A percentile compares a stretch with the other conserved stretches of the same genome.
Conservation (phyloP, 2,888 invertebrate genomes). For the Archips xylosteana region DNA sequence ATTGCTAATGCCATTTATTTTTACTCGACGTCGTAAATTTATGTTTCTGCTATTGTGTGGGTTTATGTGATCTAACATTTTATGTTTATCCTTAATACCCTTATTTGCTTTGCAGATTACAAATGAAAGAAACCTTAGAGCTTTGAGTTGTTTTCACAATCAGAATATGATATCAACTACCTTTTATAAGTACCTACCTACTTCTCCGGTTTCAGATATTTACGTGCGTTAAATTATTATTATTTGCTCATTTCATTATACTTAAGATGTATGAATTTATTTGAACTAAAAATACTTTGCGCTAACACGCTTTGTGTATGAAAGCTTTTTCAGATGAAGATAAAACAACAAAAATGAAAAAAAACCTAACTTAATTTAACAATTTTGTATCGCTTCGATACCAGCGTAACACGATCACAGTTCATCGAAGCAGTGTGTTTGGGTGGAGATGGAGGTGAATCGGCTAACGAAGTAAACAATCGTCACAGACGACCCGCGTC, state of each 20-base stretch:
- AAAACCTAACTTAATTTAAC: slow-evolving; percentile 17
- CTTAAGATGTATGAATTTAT: no score
- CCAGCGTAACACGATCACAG: slow-evolving; percentile 64
- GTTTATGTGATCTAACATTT: slow-evolving; percentile 16
- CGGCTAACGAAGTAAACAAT: slow-evolving; percentile 83
- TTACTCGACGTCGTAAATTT: slow-evolving; percentile 10
- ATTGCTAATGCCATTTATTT: slow-evolving; percentile 28
- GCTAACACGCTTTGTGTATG: not conserved
- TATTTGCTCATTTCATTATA: no score
- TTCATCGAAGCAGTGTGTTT: slow-evolving; percentile 60
- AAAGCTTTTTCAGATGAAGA: not conserved
- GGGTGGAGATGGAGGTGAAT: slow-evolving; percentile 61
- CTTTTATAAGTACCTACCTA: slow-evolving; percentile 2
- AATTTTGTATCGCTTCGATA: slow-evolving; percentile 40
- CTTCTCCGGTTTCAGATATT: not conserved
- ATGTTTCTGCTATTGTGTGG: slow-evolving; percentile 24
- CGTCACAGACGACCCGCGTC: slow-evolving; percentile 72
- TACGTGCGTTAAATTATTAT: not conserved
- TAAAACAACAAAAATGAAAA: slow-evolving; percentile 5
- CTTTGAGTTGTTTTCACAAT: slow-evolving; percentile 20
- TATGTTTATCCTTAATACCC: not conserved
- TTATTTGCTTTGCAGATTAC: slow-evolving; percentile 20
- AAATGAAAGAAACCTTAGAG: slow-evolving; percentile 7
- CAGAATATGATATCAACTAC: slow-evolving; percentile 27
- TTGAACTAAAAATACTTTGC: no score